Evolutionary conservation across 2,888 invertebrate genomes (phyloP).

Genomic region (Tyria jacobaeae): DNA sequence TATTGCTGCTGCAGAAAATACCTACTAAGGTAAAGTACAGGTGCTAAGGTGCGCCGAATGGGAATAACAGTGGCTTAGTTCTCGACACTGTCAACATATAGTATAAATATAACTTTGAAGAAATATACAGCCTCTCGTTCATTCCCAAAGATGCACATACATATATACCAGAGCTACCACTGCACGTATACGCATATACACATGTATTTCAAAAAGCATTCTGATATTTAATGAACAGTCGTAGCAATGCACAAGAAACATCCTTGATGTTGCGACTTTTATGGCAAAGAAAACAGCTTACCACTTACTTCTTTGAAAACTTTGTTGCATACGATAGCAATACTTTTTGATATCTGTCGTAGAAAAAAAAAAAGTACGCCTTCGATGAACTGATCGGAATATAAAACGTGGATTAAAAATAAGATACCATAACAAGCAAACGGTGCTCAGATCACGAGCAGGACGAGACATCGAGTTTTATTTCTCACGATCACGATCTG

Average conservation of each 20-base stretch:
- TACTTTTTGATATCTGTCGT: constrained; percentile 55
- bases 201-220: too few species aligned
- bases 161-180: too few species aligned
- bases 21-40: not conserved
- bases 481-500: constrained; percentile 83
- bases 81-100: not conserved
- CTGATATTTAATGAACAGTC: too few species aligned
- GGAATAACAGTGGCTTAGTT: not conserved
- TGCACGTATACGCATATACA: too few species aligned
- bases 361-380: constrained; percentile 48
- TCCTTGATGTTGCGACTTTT: not conserved
- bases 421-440: constrained; percentile 56
- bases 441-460: constrained; percentile 41
- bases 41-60: not conserved
- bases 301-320: not conserved
- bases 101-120: too few species aligned
- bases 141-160: too few species aligned
- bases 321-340: constrained; percentile 39
- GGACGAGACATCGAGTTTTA: constrained; percentile 65
- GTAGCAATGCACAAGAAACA: not conserved
- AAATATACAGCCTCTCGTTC: too few species aligned
- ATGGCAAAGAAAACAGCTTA: not conserved
- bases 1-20: not conserved
- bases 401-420: constrained; percentile 61
- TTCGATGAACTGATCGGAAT: constrained; percentile 58